Percentiles rank a stretch among this genome's conserved stretches.
phyloP scores from a whole-genome alignment of 2,797 vertebrate genomes.

The Falco peregrinus region DNA sequence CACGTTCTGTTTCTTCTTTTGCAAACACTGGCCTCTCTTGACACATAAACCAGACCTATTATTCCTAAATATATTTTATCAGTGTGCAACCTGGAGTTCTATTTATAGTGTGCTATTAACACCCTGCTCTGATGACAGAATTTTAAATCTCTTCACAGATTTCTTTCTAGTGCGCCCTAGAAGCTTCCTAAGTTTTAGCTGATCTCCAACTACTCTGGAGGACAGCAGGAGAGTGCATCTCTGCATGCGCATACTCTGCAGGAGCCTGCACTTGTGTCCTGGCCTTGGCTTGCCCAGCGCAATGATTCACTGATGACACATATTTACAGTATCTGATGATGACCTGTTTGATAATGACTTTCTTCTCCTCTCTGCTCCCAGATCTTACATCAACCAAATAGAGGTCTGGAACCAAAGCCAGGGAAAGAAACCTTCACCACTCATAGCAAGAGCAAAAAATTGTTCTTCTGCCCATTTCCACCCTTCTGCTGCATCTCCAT shows the following conservation, averaged over 20 bases:
- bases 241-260: not conserved
- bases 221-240: not conserved
- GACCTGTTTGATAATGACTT: not conserved
- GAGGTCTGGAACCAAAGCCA: not conserved
- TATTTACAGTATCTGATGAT: not conserved
- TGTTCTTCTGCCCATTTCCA: not conserved
- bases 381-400: not conserved
- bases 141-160: not conserved
- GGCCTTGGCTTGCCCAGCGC: not conserved
- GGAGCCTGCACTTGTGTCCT: not conserved
- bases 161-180: not conserved
- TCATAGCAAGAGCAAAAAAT: not conserved
- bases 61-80: not conserved
- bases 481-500: not conserved
- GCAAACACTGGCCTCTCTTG: not conserved
- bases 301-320: not conserved
- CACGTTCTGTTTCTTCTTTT: not conserved
- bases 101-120: not conserved
- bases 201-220: not conserved
- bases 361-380: not conserved
- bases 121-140: not conserved
- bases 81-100: not conserved
- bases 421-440: not conserved
- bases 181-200: not conserved
- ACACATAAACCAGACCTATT: not conserved